Conservation (phyloP, 2,797 vertebrate genomes). For the Stomatorhinus walkeri region DNA sequence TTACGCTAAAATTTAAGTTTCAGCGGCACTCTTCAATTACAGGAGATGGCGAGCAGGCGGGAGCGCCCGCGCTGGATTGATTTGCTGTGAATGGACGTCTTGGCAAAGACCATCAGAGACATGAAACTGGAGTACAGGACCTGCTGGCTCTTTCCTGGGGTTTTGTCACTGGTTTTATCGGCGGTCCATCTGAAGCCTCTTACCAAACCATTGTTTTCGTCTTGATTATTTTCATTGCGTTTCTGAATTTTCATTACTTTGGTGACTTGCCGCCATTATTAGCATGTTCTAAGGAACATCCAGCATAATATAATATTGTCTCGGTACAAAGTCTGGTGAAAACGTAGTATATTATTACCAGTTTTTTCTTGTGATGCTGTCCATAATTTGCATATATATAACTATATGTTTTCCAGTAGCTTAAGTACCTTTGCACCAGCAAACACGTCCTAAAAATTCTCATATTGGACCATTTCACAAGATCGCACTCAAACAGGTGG, state of each 20-base stretch:
- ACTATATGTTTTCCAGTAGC: neutral
- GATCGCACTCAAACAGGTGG: neutral
- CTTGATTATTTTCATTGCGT: neutral
- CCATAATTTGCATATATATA: neutral
- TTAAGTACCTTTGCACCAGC: neutral
- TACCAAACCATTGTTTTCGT: neutral
- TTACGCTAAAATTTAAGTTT: conserved; percentile 22
- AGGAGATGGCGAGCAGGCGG: neutral
- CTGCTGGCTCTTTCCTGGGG: neutral
- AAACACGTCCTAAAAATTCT: neutral
- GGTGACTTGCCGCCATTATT: neutral
- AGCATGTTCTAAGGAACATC: neutral
- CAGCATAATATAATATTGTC: neutral
- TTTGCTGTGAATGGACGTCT: conserved; percentile 19
- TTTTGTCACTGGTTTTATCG: neutral
- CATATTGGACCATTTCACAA: neutral
- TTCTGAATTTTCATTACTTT: neutral
- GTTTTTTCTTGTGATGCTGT: neutral
- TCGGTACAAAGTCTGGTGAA: neutral
- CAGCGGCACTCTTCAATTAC: conserved; percentile 33
- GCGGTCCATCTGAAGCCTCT: neutral
- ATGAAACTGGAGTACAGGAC: neutral
- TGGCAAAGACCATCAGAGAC: neutral
- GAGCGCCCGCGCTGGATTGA: conserved; percentile 26
- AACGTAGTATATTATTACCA: neutral